Conservation (phyloP, 2,797 vertebrate species). For the Scomberomorus guttatus region DNA sequence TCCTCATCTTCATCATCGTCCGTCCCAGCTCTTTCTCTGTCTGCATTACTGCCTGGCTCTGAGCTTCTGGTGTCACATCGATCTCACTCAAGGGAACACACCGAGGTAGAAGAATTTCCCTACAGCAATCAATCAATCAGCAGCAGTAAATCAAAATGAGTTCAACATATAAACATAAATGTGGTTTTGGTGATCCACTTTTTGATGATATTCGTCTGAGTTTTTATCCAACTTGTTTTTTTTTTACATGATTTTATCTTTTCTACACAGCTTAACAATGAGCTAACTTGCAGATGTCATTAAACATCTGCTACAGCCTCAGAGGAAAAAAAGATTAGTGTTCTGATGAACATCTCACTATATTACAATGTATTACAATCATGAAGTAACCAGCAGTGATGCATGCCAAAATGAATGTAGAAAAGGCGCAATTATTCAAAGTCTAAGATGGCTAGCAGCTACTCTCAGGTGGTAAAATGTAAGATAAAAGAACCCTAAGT, state of each 20-base stretch:
- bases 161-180: background rate
- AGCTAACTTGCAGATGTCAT: background rate
- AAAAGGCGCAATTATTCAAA: background rate
- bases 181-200: background rate
- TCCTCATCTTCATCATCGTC: conserved; percentile 39
- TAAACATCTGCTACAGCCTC: background rate
- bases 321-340: background rate
- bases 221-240: too few species aligned
- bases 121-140: background rate
- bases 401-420: background rate
- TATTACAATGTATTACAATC: background rate
- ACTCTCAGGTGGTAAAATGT: background rate
- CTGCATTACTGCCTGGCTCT: conserved; percentile 30
- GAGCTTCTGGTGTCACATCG: conserved; percentile 29
- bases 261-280: background rate
- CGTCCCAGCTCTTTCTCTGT: conserved; percentile 24
- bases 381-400: background rate
- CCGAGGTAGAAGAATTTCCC: background rate
- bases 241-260: background rate
- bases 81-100: conserved; percentile 45
- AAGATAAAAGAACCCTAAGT: background rate
- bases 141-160: background rate
- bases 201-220: too few species aligned
- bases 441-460: background rate
- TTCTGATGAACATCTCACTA: background rate